These are phyloP conservation scores for Ptychoptera albimana DNA, from an alignment of 2,888 invertebrate species.

Conservation along the genomic window DNA sequence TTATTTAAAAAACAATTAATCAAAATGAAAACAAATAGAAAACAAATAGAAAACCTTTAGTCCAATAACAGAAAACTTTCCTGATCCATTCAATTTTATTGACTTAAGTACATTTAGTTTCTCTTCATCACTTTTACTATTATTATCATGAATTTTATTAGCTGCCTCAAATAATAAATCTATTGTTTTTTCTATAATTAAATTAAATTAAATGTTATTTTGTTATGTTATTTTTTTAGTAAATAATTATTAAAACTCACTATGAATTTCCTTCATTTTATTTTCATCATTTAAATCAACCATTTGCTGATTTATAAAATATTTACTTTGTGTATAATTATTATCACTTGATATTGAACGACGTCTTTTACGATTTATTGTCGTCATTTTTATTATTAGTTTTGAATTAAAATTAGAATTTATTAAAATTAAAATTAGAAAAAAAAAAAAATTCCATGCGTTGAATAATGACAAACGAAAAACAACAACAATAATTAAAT, in stretches of 20 bases:
- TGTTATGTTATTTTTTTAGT: no score
- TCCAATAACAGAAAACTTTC: constrained; percentile 8
- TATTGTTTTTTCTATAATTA: constrained; percentile 11
- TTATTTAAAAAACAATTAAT: background rate
- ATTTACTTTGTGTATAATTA: constrained; percentile 10
- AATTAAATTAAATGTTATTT: no score
- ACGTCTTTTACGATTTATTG: no score
- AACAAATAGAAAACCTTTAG: constrained; percentile 6
- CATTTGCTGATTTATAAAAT: constrained; percentile 12
- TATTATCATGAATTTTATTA: constrained; percentile 9
- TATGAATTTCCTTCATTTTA: constrained; percentile 13
- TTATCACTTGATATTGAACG: no score
- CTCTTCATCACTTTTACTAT: constrained; percentile 2
- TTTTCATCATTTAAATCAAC: constrained; percentile 9
- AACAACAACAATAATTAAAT: no score
- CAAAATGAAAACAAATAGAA: background rate
- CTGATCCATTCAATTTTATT: constrained; percentile 11
- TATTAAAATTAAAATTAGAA: no score
- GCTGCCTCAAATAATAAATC: constrained; percentile 12
- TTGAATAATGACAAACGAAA: no score
- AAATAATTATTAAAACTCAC: constrained; percentile 5
- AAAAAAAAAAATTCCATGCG: no score
- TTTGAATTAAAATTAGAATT: no score
- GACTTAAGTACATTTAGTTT: constrained; percentile 4
- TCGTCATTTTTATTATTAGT: no score